Conservation (phyloP, 2,113 vertebrate species). For the Apus apus region DNA sequence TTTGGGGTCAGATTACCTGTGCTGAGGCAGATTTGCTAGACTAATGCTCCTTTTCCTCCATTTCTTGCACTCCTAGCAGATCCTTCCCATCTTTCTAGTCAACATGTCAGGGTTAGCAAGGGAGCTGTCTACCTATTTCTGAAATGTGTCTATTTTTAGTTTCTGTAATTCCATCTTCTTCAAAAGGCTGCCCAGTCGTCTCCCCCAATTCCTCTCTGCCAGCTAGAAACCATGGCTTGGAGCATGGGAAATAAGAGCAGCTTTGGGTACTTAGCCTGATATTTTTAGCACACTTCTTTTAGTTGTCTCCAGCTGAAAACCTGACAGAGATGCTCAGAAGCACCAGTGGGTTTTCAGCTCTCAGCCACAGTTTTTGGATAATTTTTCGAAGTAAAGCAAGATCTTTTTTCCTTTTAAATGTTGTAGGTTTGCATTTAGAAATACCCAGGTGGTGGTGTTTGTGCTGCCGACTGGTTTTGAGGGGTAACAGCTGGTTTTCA, state of each 20-base stretch:
- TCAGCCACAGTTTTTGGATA: background rate
- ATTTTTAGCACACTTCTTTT: background rate
- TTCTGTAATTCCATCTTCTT: constrained; percentile 25
- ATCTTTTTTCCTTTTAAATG: background rate
- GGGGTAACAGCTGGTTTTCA: background rate
- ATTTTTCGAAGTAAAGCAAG: background rate
- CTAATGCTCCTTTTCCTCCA: constrained; percentile 8
- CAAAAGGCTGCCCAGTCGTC: background rate
- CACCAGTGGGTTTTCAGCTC: background rate
- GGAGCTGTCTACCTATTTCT: background rate
- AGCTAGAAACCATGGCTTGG: background rate
- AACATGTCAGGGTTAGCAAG: background rate
- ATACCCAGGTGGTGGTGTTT: background rate
- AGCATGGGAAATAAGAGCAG: background rate
- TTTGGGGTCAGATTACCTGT: constrained; percentile 23
- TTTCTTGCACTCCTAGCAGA: background rate
- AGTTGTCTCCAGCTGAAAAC: background rate
- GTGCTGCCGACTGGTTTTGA: background rate
- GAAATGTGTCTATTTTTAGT: background rate
- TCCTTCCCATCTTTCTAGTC: background rate
- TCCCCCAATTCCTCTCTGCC: background rate
- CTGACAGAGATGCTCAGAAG: background rate
- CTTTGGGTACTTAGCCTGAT: background rate
- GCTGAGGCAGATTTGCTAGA: constrained; percentile 1
- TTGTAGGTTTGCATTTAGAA: background rate